phyloP scores from a whole-genome alignment of 2,113 vertebrate genomes.

The Oxygymnocypris stewartii region DNA sequence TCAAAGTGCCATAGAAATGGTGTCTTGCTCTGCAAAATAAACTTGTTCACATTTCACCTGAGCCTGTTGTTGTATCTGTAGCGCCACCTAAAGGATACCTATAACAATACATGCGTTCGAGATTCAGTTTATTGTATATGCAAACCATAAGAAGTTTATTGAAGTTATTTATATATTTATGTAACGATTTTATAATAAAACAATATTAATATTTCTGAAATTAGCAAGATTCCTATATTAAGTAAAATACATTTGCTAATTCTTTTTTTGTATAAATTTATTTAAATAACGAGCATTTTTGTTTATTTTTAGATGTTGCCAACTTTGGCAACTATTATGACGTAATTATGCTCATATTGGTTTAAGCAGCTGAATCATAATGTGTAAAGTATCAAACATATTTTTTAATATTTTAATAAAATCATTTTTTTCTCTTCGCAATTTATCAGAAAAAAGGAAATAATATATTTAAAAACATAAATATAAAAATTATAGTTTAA shows the following conservation, averaged over 20 bases:
- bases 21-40: constrained; percentile 68
- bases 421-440: background rate
- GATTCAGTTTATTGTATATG: background rate
- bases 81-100: constrained; percentile 18
- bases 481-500: background rate
- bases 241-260: background rate
- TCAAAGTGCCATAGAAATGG: constrained; percentile 50
- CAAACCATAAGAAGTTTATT: background rate
- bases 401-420: background rate
- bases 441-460: background rate
- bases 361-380: background rate
- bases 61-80: background rate
- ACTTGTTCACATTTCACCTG: constrained; percentile 48
- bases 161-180: background rate
- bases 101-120: too few relatives aligned
- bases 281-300: too few relatives aligned
- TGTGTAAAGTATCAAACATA: background rate
- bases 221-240: background rate
- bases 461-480: background rate
- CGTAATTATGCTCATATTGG: background rate
- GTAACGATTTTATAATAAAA: background rate
- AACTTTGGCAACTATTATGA: background rate
- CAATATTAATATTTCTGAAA: background rate
- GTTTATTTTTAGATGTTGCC: background rate
- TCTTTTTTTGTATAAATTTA: background rate